Evolutionary conservation across 2,888 invertebrate species (phyloP).

Genomic region (Catocala nupta): DNA sequence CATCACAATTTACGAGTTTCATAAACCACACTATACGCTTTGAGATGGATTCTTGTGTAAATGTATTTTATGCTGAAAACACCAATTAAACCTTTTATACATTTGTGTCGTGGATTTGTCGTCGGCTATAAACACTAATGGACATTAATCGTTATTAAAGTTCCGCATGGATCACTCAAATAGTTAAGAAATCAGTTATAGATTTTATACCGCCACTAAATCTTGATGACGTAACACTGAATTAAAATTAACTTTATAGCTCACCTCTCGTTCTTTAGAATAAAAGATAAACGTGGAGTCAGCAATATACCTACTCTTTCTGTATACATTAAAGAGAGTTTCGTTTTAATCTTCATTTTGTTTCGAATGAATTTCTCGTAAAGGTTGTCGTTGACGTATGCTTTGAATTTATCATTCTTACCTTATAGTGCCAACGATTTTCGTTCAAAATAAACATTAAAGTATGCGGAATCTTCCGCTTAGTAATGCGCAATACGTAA

Average conservation of each 20-base stretch:
- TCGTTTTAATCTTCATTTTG: neutral
- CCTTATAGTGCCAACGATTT: neutral
- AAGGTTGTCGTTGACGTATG: no score
- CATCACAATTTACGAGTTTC: slow-evolving; percentile 36
- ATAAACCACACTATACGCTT: slow-evolving; percentile 34
- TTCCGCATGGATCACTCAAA: slow-evolving; percentile 44
- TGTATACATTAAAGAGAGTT: neutral
- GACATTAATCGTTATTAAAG: slow-evolving; percentile 47
- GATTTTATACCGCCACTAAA: slow-evolving; percentile 59
- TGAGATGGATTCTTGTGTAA: slow-evolving; percentile 34
- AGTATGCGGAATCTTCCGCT: slow-evolving; percentile 21
- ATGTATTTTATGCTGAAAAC: slow-evolving; percentile 24
- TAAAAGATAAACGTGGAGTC: slow-evolving; percentile 51
- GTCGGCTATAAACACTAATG: slow-evolving; percentile 53
- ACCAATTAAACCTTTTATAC: slow-evolving; percentile 46
- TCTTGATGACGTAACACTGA: slow-evolving; percentile 51
- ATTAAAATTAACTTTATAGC: slow-evolving; percentile 67
- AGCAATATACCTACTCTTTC: slow-evolving; percentile 22
- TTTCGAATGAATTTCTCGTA: no score
- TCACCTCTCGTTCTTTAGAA: slow-evolving; percentile 54
- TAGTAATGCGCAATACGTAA: slow-evolving; percentile 23
- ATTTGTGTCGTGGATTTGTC: slow-evolving; percentile 31
- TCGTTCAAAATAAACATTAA: slow-evolving; percentile 13
- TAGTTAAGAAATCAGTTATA: slow-evolving; percentile 59
- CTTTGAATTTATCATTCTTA: neutral